Evolutionary conservation across 1,140 invertebrate species (phyloP), one percentile per base, ranked within the genome.

Genomic region (Papilio helenus): DNA sequence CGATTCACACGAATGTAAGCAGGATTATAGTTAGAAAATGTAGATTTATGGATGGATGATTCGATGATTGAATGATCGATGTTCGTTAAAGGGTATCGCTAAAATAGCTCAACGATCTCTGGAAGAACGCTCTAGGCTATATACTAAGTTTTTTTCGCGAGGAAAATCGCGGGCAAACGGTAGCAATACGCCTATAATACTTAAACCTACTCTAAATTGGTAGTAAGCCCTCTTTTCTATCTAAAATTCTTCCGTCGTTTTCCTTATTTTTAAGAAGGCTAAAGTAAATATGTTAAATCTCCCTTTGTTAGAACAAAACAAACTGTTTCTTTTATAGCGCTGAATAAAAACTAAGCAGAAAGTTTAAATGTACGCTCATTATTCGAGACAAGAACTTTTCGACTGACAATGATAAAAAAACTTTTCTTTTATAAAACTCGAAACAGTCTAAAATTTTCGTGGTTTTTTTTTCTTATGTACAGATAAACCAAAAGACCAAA

Each of bases 301-400:
- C 9, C 18, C 7, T 55, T n/a, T n/a, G 51, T 8, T n/a, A 9
- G n/a, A 55, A n/a, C 1, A 55, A 55, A 55, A 4, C 18, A 55
- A 55, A n/a, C 18, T 55, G 18, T 51, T 18, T 7, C 49, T 4
- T 61, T 8, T 61, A 58, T 26, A 61, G 20, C 20, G 58, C 20
- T 23, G 9, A 26, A 61, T 61, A 61, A 23, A 26, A 26, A 12
- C 3, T 16, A 61, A 61, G 58, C 20, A 61, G 58, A 20, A 61
- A 61, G 58, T 61, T 61, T 61, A 61, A 61, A 26, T 26, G 20
- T 23, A 58, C 23, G 58, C 58, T 61, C 58, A 61, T 61, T 61
- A 61, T 61, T 61, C 23, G 20, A 61, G 58, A 26, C 58, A 20
- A 26, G 58, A 61, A 61, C 58, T 26, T 58, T 58, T 23, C 8